Evolutionary conservation across 1,140 invertebrate genomes (phyloP).

Genomic region (Plodia interpunctella): DNA sequence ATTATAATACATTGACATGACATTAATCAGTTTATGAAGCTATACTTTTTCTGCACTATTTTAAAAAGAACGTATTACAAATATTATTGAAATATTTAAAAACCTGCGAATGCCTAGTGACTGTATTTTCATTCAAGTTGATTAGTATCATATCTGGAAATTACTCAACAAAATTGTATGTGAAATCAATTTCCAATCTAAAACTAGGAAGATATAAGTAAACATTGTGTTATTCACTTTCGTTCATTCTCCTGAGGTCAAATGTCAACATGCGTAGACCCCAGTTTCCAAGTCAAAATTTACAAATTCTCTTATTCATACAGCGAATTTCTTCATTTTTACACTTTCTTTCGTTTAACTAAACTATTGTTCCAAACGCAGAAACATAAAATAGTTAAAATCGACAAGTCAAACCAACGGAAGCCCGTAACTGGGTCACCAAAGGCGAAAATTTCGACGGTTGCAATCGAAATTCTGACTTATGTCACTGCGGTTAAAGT

Average conservation of each 20-base stretch:
- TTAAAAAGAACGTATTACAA: too few species aligned
- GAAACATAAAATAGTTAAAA: conserved; percentile 62
- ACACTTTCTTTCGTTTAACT: conserved; percentile 14
- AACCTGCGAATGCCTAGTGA: too few species aligned
- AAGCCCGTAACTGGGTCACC: conserved; percentile 59
- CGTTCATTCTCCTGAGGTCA: background rate
- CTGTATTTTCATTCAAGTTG: too few species aligned
- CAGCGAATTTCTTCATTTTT: conserved; percentile 7
- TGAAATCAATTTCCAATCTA: background rate
- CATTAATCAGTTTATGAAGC: too few species aligned
- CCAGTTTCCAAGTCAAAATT: conserved; percentile 4
- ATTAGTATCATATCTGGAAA: too few species aligned
- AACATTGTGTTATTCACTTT: background rate
- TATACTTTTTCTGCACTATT: too few species aligned
- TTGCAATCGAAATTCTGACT: conserved; percentile 25
- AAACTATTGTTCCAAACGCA: conserved; percentile 46
- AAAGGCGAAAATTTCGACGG: conserved; percentile 56
- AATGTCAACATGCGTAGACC: background rate
- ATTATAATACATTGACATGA: too few species aligned
- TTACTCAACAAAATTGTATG: too few species aligned
- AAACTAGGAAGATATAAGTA: background rate
- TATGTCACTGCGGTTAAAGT: conserved; percentile 22
- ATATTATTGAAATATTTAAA: too few species aligned
- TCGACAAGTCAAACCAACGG: conserved; percentile 56
- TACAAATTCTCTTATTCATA: conserved; percentile 1